These are phyloP conservation scores for Chrysopilus asiliformis DNA, from an alignment of 2,888 invertebrate species.

Conservation along the genomic window DNA sequence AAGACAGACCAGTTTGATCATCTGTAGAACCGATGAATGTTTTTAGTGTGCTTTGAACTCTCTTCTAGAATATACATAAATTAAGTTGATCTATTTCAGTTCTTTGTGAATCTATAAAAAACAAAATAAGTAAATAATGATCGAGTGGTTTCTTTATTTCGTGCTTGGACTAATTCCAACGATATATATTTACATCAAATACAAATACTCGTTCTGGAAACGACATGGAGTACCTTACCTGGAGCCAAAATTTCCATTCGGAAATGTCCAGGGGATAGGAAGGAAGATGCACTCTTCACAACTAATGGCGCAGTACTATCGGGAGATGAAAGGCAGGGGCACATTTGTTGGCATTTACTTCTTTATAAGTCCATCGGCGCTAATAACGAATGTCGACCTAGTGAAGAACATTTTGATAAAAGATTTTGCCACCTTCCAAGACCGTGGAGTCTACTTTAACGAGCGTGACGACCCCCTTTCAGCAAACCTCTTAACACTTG, in stretches of 20 bases:
- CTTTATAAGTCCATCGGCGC: constrained; percentile 10
- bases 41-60: too few relatives aligned
- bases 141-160: too few relatives aligned
- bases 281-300: constrained; percentile 6
- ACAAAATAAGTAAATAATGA: too few relatives aligned
- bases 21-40: too few relatives aligned
- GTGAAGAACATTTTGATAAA: constrained; percentile 21
- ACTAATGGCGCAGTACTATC: constrained; percentile 8
- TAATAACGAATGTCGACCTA: constrained; percentile 18
- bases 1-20: too few relatives aligned
- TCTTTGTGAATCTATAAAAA: too few relatives aligned
- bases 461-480: constrained; percentile 23
- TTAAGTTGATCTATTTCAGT: too few relatives aligned
- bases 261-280: constrained; percentile 15
- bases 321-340: constrained; percentile 9
- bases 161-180: too few relatives aligned
- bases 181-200: background rate
- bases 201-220: constrained; percentile 17
- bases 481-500: constrained; percentile 20
- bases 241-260: constrained; percentile 20
- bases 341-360: constrained; percentile 13
- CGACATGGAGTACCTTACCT: constrained; percentile 16
- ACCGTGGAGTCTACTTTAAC: constrained; percentile 20
- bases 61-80: too few relatives aligned
- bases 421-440: constrained; percentile 23